Percentiles rank a stretch among this genome's conserved stretches.
Evolutionary conservation across 2,888 invertebrate species (phyloP).

Genomic region (Beris morrisii): DNA sequence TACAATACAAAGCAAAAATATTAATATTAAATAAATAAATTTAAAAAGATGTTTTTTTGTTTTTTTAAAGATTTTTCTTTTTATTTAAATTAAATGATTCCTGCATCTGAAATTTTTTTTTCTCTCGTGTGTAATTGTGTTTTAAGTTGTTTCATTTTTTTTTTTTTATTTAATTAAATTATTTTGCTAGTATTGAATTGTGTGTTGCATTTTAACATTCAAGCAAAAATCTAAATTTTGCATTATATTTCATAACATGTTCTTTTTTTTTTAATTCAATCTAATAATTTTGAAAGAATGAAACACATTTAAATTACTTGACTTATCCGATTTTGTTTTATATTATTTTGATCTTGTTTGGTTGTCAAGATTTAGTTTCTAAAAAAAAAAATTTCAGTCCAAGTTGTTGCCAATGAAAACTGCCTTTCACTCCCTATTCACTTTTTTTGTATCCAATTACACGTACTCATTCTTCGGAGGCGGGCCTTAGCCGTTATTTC

Average conservation of each 20-base stretch:
- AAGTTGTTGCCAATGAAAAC: conserved; percentile 40
- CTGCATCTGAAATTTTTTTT: conserved; percentile 34
- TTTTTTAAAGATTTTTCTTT: conserved; percentile 11
- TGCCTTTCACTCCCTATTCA: conserved; percentile 21
- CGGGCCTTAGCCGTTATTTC: background rate
- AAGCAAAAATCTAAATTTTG: conserved; percentile 7
- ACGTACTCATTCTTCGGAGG: background rate
- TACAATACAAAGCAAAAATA: no score
- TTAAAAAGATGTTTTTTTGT: no score
- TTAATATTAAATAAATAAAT: no score
- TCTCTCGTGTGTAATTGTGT: background rate
- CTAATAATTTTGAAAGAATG: conserved; percentile 7
- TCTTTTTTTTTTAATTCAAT: conserved; percentile 4
- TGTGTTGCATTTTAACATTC: conserved; percentile 3
- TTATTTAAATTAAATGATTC: conserved; percentile 33
- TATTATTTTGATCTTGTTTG: no score
- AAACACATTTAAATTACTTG: conserved; percentile 29
- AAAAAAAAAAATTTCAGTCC: conserved; percentile 35
- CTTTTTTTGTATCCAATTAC: background rate
- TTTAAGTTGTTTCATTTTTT: no score
- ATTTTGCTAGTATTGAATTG: conserved; percentile 9
- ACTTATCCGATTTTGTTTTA: background rate
- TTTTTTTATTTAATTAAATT: no score
- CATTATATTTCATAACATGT: background rate
- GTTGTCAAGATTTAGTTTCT: background rate